Conservation (phyloP, 2,888 invertebrate species). For the Papilio elwesi region DNA sequence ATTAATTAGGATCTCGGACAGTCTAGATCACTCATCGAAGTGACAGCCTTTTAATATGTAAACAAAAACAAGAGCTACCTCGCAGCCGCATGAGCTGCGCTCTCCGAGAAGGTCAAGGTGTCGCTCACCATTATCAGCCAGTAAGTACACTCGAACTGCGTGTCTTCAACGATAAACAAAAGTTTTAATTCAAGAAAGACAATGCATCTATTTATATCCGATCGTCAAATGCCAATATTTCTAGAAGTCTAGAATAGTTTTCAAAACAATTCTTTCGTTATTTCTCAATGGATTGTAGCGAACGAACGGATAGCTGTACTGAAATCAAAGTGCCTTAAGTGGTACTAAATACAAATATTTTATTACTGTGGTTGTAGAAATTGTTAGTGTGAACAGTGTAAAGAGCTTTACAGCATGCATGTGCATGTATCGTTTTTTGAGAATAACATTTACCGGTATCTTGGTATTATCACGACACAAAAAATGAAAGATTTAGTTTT, state of each 20-base stretch:
- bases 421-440: no score
- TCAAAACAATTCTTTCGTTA: background rate
- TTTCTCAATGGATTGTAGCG: no score
- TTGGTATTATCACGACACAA: no score
- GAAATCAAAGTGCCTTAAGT: no score
- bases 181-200: background rate
- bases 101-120: constrained; percentile 34
- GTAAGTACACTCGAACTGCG: constrained; percentile 20
- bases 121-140: constrained; percentile 29
- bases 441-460: no score
- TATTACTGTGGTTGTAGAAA: no score
- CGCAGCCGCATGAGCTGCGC: constrained; percentile 1
- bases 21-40: background rate
- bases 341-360: no score
- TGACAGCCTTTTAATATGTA: constrained; percentile 2
- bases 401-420: no score
- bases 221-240: background rate
- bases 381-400: no score
- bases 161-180: background rate
- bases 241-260: background rate
- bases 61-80: background rate
- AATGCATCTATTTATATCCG: background rate
- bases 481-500: no score
- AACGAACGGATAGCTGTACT: no score
- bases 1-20: no score